Evolutionary conservation across 2,113 vertebrate genomes (phyloP), one percentile per base, ranked within the genome.

Genomic region (Carettochelys insculpta): DNA sequence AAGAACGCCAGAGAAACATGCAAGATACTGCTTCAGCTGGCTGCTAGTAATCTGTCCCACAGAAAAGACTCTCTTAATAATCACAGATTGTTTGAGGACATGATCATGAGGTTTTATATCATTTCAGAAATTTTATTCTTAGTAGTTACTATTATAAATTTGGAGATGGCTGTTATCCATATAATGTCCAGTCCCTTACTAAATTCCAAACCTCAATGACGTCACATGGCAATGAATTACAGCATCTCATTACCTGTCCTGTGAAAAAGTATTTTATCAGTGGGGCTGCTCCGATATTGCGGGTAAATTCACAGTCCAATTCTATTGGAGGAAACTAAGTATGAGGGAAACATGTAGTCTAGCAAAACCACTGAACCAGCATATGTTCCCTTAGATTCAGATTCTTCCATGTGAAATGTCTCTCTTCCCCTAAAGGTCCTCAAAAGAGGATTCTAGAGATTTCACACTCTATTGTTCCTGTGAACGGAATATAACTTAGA

Each of bases 191-290:
- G 47, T 41, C 73, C 56, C 9, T 43, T 75, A 6, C 41, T 52
- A 85, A 93, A 80, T 75, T 52, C 0, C 1, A 85, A 80, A 34
- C 77, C 41, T 75, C 71, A 6, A 45, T 92, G 77, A 22, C 48
- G 29, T 73, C 84, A 56, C 48, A 19, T 24, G 25, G 53, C 4
- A 87, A 65, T 34, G 65, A 91, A 27, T 85, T 86, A 80, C 88
- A 65, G 50, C 34, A 77, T 20, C 65, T 73, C 17, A 85, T 90
- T 82, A 90, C 71, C 82, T 88, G 88, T 92, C 91, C 73, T 90
- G 76, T 79, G 56, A 65, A 17, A 85, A 75, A 75, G 11, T 9
- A 12, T 45, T 75, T 27, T 75, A 45, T 75, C n/a, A 38, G 19
- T 20, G 34, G 17, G 61, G 19, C 61, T 68, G 17, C 17, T 38